Evolutionary conservation across 2,113 vertebrate genomes (phyloP).

Genomic region (Phrynosoma blainvillii): DNA sequence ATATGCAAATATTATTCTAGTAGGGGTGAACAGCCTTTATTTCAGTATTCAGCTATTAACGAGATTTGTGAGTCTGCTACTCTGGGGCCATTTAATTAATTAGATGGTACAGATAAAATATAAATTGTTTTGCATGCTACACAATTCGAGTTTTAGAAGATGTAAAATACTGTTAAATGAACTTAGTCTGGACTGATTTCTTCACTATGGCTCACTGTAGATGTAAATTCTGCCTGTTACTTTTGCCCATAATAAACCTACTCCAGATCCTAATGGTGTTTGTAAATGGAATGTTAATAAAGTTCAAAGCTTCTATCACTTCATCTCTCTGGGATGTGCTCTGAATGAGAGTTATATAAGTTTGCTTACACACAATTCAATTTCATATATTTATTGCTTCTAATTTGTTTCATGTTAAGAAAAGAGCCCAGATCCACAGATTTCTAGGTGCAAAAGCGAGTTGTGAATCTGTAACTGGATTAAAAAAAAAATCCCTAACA

Average conservation of each 20-base stretch:
- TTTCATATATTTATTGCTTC: conserved; percentile 3
- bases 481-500: neutral
- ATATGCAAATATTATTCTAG: conserved; percentile 89
- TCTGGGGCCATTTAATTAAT: conserved; percentile 87
- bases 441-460: neutral
- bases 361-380: conserved; percentile 41
- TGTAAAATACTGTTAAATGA: conserved; percentile 73
- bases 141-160: conserved; percentile 83
- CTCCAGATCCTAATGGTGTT: conserved; percentile 46
- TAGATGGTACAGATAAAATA: conserved; percentile 82
- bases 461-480: too few relatives aligned
- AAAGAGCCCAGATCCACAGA: neutral
- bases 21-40: conserved; percentile 84
- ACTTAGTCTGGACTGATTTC: conserved; percentile 67
- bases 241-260: conserved; percentile 55
- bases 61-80: conserved; percentile 86
- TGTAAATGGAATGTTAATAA: conserved; percentile 44
- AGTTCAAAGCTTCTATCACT: conserved; percentile 53
- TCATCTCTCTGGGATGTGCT: conserved; percentile 31
- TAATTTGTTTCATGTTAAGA: neutral
- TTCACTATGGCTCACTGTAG: conserved; percentile 37
- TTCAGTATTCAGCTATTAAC: conserved; percentile 86
- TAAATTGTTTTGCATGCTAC: conserved; percentile 79
- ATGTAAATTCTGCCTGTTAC: conserved; percentile 56
- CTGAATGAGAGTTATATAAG: conserved; percentile 15